Percentiles rank a stretch among this genome's conserved stretches.
Evolutionary conservation across 1,140 invertebrate genomes (phyloP).

Genomic region (Yoshiicerus persimilis): DNA sequence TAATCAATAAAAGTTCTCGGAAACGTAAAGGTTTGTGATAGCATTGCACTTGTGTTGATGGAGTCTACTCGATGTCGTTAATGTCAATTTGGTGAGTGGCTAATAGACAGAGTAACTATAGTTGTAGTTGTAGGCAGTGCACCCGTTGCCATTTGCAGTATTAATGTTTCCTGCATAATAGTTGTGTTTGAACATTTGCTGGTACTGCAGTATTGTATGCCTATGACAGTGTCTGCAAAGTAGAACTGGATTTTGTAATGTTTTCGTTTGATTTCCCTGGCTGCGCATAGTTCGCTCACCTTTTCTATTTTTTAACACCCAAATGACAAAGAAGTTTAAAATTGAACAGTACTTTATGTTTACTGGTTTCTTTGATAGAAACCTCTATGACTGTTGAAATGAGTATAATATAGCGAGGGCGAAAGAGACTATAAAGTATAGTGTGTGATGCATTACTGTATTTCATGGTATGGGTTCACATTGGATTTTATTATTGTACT

Average conservation of each 20-base stretch:
- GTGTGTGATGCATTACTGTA: neutral
- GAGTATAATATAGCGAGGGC: neutral
- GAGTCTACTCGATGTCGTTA: neutral
- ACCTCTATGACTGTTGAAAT: neutral
- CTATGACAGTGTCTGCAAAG: neutral
- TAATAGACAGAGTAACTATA: neutral
- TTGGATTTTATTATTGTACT: neutral
- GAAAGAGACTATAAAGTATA: no score
- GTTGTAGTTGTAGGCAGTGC: neutral
- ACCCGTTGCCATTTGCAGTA: neutral
- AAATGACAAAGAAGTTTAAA: conserved; percentile 15
- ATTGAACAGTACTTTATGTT: neutral
- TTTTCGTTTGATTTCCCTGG: conserved; percentile 7
- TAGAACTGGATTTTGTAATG: neutral
- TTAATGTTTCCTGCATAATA: neutral
- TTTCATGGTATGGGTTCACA: neutral
- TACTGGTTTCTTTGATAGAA: neutral
- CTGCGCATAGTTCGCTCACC: conserved; percentile 17
- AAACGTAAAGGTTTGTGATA: neutral
- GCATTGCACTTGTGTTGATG: neutral
- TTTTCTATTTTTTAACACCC: conserved; percentile 9
- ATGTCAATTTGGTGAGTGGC: neutral
- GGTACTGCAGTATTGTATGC: neutral
- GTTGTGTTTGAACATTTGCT: neutral
- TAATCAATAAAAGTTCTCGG: neutral